phyloP scores from a whole-genome alignment of 2,797 vertebrate species.

The Acrossocheilus wenchowensis region DNA sequence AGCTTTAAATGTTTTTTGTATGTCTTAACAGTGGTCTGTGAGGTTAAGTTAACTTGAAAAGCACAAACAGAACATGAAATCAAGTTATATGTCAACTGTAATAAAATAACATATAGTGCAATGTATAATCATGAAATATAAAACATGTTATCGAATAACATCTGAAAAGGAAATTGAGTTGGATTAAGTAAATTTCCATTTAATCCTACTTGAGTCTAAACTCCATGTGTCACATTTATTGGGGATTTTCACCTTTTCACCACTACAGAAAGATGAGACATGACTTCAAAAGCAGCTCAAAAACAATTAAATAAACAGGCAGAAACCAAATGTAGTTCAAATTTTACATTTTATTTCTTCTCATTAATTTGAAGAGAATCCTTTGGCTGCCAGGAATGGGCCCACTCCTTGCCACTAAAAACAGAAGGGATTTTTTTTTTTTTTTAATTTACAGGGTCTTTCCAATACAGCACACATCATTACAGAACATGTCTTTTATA shows the following conservation, averaged over 20 bases:
- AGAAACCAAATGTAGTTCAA: conserved; percentile 13
- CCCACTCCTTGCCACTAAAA: conserved; percentile 34
- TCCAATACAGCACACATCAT: not conserved
- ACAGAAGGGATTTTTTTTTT: not conserved
- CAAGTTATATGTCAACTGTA: not conserved
- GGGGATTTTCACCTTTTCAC: not conserved
- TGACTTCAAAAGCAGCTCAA: not conserved
- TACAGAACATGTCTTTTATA: not conserved
- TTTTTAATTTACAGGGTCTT: not conserved
- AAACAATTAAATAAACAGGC: conserved; percentile 35
- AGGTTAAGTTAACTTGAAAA: conserved; percentile 5
- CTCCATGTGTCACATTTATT: conserved; percentile 6
- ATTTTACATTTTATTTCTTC: conserved; percentile 21
- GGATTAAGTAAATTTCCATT: conserved; percentile 19
- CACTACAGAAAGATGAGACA: not conserved
- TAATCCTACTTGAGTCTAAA: not conserved
- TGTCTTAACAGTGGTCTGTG: not conserved
- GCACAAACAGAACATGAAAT: conserved; percentile 8
- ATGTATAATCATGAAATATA: no score
- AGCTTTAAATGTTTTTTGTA: not conserved
- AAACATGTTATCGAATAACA: no score
- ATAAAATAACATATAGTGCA: no score
- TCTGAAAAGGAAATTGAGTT: conserved; percentile 3
- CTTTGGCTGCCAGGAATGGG: conserved; percentile 25
- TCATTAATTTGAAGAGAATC: conserved; percentile 18